Conservation (phyloP, 1,140 invertebrate species). For the Dendroctonus valens region DNA sequence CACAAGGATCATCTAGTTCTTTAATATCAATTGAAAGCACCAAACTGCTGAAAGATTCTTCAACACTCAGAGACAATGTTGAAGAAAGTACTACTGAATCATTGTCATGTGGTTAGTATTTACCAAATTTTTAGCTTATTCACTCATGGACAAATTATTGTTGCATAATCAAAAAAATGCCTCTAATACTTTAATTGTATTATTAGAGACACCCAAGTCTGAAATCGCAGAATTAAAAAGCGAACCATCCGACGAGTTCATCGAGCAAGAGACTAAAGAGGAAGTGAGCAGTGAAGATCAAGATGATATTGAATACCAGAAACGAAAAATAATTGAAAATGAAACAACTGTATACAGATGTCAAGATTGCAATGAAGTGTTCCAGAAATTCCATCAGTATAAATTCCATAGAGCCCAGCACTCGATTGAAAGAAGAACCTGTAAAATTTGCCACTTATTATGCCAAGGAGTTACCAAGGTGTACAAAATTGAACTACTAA, state of each 20-base stretch:
- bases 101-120: background rate
- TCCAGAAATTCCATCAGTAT: slow-evolving; percentile 35
- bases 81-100: background rate
- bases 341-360: slow-evolving; percentile 40
- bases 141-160: background rate
- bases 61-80: background rate
- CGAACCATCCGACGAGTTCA: background rate
- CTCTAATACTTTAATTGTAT: background rate
- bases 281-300: background rate
- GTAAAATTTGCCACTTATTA: slow-evolving; percentile 50
- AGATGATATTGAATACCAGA: slow-evolving; percentile 17
- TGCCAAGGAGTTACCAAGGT: slow-evolving; percentile 43
- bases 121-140: background rate
- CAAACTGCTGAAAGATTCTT: slow-evolving; percentile 6
- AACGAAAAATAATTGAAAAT: slow-evolving; percentile 32
- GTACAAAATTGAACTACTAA: background rate
- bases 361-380: slow-evolving; percentile 35
- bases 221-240: slow-evolving; percentile 7
- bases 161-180: background rate
- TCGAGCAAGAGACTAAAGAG: too few relatives aligned
- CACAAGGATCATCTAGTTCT: slow-evolving; percentile 10
- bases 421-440: slow-evolving; percentile 50
- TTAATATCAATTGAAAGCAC: slow-evolving; percentile 11
- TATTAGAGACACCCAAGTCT: background rate
- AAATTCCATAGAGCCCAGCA: slow-evolving; percentile 38